Evolutionary conservation across 2,113 vertebrate species (phyloP), one percentile per base, ranked within the genome.

Genomic region (Piprites chloris): DNA sequence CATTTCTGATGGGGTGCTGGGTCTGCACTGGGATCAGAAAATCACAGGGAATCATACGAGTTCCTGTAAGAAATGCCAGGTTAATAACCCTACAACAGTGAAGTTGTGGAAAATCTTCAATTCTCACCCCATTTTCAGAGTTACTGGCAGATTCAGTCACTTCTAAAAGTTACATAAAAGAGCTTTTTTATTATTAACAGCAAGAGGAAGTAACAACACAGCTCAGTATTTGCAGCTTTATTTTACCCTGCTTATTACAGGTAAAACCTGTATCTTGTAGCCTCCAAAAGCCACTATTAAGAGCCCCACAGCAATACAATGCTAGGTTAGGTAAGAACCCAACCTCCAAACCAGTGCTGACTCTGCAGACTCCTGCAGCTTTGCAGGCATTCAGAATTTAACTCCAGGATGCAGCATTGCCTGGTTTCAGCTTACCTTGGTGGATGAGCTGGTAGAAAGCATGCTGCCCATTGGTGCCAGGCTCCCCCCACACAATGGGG

Each of bases 401-500:
- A 52, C 12, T 89, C 26, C 21, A 46, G 80, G 76, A 14, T 8
- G 33, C 69, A 6, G 32, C 30, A 52, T 18, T 28, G 5, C 61
- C 18, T 5, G 50, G 14, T 42, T 49, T 42, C 10, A 28, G 37
- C 44, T 14, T 96, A 99, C 99, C 99, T 98, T 99, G 99, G 96
- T 99, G 99, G 92, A 99, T 99, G 59, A 99, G 99, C 98, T 99
- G 99, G 96, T 99, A 99, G 97, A 99, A 99, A 47, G 99, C 99
- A 20, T 99, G 99, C 89, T 99, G 99, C 14, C 99, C 99, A 5
- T 99, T 99, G 96, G 99, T 99, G 83, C 99, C 99, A 4, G 99
- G 99, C 81, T 99, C 99, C 5, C 99, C 99, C 99, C 99, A 99
- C 30, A 99, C 99, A 49, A 99, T 99, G 35, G 99, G 99, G 39